Conservation (phyloP, 2,888 invertebrate genomes). For the Agrochola lota region DNA sequence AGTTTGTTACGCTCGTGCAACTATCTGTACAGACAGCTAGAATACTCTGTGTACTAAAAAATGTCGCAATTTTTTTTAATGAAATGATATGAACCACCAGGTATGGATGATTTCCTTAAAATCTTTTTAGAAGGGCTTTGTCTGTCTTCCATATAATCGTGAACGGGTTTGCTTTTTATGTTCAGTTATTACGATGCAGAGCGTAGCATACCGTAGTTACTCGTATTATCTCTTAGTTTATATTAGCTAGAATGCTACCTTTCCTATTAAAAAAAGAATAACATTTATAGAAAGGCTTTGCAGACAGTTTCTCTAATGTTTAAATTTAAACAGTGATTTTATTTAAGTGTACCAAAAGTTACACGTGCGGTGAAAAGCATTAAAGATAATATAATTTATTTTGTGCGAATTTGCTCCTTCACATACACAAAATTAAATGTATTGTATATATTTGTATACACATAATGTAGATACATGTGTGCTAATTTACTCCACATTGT, state of each 20-base stretch:
- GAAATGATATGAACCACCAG: too few species aligned
- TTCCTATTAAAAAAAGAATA: not conserved
- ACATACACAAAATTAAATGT: not conserved
- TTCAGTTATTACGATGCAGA: not conserved
- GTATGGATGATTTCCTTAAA: too few species aligned
- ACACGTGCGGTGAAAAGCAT: slow-evolving; percentile 25
- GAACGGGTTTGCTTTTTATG: not conserved
- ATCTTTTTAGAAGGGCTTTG: too few species aligned
- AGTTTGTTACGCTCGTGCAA: slow-evolving; percentile 2
- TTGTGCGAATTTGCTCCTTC: slow-evolving; percentile 15
- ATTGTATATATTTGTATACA: not conserved
- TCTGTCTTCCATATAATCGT: not conserved
- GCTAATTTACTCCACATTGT: slow-evolving; percentile 57
- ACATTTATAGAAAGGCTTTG: not conserved
- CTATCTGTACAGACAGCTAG: slow-evolving; percentile 20
- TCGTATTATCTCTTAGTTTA: not conserved
- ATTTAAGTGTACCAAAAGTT: not conserved
- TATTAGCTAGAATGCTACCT: not conserved
- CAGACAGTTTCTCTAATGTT: not conserved
- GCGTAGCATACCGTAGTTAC: not conserved
- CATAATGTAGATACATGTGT: slow-evolving; percentile 3
- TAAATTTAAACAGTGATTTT: not conserved
- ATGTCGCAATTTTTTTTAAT: too few species aligned
- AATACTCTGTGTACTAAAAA: not conserved
- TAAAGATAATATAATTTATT: slow-evolving; percentile 5